Evolutionary conservation across 2,113 vertebrate genomes (phyloP).

Genomic region (Oncorhynchus keta): DNA sequence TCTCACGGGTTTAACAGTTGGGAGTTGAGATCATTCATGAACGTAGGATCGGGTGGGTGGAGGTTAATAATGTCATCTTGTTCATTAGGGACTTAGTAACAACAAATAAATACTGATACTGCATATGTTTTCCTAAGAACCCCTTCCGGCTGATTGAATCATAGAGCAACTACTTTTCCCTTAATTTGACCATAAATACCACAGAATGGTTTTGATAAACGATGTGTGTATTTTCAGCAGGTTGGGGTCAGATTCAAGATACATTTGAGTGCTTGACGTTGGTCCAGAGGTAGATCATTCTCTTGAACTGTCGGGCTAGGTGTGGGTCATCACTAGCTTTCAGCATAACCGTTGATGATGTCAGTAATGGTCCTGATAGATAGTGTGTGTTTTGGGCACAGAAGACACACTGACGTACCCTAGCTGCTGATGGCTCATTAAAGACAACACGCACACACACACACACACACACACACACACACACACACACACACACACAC

Average conservation of each 20-base stretch:
- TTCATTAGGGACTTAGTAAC: too few relatives aligned
- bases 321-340: neutral
- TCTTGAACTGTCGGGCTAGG: neutral
- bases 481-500: conserved; percentile 16
- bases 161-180: too few relatives aligned
- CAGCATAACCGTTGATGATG: neutral
- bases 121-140: too few relatives aligned
- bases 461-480: conserved; percentile 18
- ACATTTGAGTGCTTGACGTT: neutral
- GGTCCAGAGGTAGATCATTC: neutral
- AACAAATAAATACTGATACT: too few relatives aligned
- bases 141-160: too few relatives aligned
- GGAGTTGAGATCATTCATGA: conserved; percentile 23
- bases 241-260: neutral
- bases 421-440: conserved; percentile 38
- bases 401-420: conserved; percentile 45
- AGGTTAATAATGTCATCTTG: too few relatives aligned
- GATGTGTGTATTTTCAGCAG: neutral
- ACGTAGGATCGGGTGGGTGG: too few relatives aligned
- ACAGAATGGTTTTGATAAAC: neutral
- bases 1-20: neutral
- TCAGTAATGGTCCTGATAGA: conserved; percentile 16
- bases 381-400: neutral
- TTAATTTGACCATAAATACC: too few relatives aligned
- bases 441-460: conserved; percentile 44